phyloP scores from a whole-genome alignment of 2,113 vertebrate genomes.

The Conger conger region DNA sequence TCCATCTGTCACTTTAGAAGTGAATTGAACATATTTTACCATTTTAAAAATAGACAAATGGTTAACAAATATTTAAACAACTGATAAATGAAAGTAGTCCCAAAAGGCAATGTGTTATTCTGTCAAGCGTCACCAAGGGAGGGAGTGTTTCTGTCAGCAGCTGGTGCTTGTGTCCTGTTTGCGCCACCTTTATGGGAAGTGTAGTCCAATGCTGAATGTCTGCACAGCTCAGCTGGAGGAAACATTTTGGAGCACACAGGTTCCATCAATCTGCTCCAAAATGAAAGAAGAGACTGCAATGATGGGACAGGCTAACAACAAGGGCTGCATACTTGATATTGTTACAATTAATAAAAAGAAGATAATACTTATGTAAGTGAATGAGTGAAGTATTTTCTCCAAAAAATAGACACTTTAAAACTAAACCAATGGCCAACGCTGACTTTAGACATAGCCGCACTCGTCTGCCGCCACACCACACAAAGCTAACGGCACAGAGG shows the following conservation, averaged over 20 bases:
- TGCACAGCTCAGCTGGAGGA: neutral
- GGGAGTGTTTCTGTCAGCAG: neutral
- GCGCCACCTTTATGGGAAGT: neutral
- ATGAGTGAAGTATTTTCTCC: neutral
- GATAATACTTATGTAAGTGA: neutral
- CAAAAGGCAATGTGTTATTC: neutral
- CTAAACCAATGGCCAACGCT: neutral
- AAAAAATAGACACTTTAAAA: neutral
- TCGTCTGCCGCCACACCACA: neutral
- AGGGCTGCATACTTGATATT: too few species aligned
- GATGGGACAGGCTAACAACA: too few species aligned
- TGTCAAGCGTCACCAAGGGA: neutral
- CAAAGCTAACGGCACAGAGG: neutral
- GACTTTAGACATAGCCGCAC: neutral
- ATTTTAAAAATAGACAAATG: too few species aligned
- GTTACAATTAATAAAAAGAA: too few species aligned
- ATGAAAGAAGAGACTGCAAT: too few species aligned
- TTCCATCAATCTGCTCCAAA: too few species aligned
- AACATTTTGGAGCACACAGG: too few species aligned
- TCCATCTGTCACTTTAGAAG: neutral
- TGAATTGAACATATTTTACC: too few species aligned
- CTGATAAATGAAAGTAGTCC: neutral
- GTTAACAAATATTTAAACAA: neutral
- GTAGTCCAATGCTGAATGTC: neutral
- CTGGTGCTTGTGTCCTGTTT: neutral